A percentile compares a stretch with the other conserved stretches of the same genome.
These are phyloP conservation scores for Onthophagus taurus DNA, from an alignment of 1,140 invertebrate species.

Conservation along the genomic window DNA sequence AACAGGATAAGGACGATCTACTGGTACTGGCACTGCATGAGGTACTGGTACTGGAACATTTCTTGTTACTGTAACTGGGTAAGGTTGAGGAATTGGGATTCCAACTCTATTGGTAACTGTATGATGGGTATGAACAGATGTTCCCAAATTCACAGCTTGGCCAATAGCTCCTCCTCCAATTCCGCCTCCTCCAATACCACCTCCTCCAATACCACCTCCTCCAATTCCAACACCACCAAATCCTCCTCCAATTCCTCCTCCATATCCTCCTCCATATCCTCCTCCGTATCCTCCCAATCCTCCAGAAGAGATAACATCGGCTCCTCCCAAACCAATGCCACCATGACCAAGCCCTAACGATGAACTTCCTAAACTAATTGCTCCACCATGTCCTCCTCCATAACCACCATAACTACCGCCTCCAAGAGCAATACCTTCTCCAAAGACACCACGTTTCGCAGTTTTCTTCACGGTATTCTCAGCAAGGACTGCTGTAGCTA, in stretches of 20 bases:
- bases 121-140: constrained; percentile 20
- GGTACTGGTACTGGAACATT: constrained; percentile 27
- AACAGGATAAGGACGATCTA: constrained; percentile 35
- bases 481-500: constrained; percentile 13
- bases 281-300: background rate
- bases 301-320: background rate
- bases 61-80: constrained; percentile 23
- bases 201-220: constrained; percentile 10
- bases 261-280: constrained; percentile 1
- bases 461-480: constrained; percentile 22
- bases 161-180: constrained; percentile 12
- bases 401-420: constrained; percentile 15
- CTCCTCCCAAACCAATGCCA: background rate
- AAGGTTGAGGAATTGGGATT: constrained; percentile 24
- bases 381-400: constrained; percentile 12
- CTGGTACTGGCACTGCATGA: constrained; percentile 30
- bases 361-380: background rate
- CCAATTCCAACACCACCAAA: background rate
- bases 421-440: constrained; percentile 12
- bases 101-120: constrained; percentile 26
- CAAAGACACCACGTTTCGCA: constrained; percentile 29
- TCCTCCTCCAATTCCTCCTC: constrained; percentile 6
- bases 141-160: constrained; percentile 20
- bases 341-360: constrained; percentile 8
- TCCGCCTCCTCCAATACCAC: constrained; percentile 12